These are phyloP conservation scores for Enteromius paludinosus DNA, from an alignment of 2,797 vertebrate genomes.

Conservation along the genomic window DNA sequence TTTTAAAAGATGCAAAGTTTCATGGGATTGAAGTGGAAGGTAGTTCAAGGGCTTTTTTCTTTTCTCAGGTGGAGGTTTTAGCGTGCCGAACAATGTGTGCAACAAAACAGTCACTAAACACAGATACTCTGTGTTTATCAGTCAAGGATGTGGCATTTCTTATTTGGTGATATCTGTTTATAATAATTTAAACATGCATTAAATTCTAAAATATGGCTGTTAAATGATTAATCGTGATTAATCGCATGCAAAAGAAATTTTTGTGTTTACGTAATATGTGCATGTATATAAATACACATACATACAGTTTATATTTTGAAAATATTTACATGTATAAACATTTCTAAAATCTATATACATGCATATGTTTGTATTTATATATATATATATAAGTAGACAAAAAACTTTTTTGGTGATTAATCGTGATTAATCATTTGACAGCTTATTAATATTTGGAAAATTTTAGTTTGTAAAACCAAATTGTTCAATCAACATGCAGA, in stretches of 20 bases:
- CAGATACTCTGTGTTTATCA: background rate
- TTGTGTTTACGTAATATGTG: too few species aligned
- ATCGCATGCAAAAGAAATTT: too few species aligned
- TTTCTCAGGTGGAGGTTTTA: constrained; percentile 23
- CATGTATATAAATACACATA: too few species aligned
- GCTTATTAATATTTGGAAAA: too few species aligned
- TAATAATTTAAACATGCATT: background rate
- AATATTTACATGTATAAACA: too few species aligned
- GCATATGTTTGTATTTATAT: too few species aligned
- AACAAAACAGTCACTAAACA: background rate
- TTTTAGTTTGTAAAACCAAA: background rate
- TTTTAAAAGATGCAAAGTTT: constrained; percentile 12
- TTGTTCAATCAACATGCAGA: background rate
- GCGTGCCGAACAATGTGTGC: constrained; percentile 9
- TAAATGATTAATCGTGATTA: too few species aligned
- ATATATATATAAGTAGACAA: too few species aligned
- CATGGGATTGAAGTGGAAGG: constrained; percentile 30
- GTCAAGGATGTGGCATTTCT: background rate
- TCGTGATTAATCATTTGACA: too few species aligned
- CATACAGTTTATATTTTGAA: too few species aligned
- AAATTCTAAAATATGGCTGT: background rate
- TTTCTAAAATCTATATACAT: too few species aligned
- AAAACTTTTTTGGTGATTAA: too few species aligned
- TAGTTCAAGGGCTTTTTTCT: constrained; percentile 22
- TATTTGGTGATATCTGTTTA: background rate